These are phyloP conservation scores for Leptinotarsa undecemlineata DNA, from an alignment of 1,140 invertebrate genomes.

Conservation along the genomic window DNA sequence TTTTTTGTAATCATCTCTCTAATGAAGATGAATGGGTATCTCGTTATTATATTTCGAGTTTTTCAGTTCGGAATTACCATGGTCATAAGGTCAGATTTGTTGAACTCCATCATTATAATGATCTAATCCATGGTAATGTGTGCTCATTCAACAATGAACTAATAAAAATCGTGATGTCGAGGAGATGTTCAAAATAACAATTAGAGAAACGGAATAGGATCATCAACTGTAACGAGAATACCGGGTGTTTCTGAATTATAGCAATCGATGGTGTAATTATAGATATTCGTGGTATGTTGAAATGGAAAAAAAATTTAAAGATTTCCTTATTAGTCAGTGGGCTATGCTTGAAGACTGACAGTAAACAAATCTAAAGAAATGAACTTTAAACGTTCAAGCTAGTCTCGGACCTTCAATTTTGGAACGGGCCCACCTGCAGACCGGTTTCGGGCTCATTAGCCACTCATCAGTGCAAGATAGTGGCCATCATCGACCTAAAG, in stretches of 20 bases:
- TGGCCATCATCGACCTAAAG: too few species aligned
- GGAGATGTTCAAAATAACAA: background rate
- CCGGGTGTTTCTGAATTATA: background rate
- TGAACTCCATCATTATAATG: slow-evolving; percentile 27
- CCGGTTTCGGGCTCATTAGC: too few species aligned
- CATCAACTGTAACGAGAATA: background rate
- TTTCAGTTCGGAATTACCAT: slow-evolving; percentile 15
- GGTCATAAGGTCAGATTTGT: slow-evolving; percentile 31
- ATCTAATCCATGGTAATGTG: slow-evolving; percentile 18
- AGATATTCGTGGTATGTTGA: too few species aligned
- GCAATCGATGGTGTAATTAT: too few species aligned
- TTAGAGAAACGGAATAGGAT: background rate
- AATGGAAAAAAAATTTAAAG: too few species aligned
- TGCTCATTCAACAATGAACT: slow-evolving; percentile 12
- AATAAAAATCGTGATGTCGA: slow-evolving; percentile 12
- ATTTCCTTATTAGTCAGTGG: too few species aligned
- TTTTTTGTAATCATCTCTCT: slow-evolving; percentile 16
- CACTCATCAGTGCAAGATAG: too few species aligned
- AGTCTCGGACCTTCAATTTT: too few species aligned
- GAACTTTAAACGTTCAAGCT: too few species aligned
- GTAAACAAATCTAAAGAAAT: too few species aligned
- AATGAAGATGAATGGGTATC: slow-evolving; percentile 18
- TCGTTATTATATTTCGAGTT: slow-evolving; percentile 20
- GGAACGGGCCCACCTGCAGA: too few species aligned
- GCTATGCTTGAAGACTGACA: too few species aligned